Evolutionary conservation across 2,888 invertebrate genomes (phyloP).

Genomic region (Siphlonurus alternatus): DNA sequence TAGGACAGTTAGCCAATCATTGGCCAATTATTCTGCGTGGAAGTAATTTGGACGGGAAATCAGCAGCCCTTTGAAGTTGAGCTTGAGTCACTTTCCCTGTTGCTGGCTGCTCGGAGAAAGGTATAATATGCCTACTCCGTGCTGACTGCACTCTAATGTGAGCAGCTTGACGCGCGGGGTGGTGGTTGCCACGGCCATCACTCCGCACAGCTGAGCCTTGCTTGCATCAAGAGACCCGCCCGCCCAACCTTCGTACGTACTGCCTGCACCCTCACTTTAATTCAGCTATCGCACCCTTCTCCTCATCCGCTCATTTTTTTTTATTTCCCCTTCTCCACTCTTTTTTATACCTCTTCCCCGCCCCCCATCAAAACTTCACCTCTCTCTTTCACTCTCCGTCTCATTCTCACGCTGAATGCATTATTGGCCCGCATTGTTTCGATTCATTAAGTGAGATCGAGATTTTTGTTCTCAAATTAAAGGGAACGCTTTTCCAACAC

Average conservation of each 20-base stretch:
- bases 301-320: neutral
- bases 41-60: neutral
- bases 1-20: neutral
- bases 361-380: neutral
- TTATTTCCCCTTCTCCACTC: neutral
- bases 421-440: neutral
- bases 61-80: neutral
- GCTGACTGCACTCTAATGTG: no score
- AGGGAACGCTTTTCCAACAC: neutral
- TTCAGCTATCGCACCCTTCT: neutral
- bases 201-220: neutral
- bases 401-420: neutral
- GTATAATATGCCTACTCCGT: no score
- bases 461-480: neutral
- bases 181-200: no score
- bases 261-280: neutral
- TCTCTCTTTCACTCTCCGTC: neutral
- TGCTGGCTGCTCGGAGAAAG: no score
- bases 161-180: no score
- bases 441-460: neutral
- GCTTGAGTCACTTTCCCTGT: neutral
- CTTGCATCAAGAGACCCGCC: neutral
- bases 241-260: neutral
- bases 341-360: neutral
- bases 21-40: neutral